Conservation (phyloP, 2,888 invertebrate genomes). For the Mimachlamys varia region DNA sequence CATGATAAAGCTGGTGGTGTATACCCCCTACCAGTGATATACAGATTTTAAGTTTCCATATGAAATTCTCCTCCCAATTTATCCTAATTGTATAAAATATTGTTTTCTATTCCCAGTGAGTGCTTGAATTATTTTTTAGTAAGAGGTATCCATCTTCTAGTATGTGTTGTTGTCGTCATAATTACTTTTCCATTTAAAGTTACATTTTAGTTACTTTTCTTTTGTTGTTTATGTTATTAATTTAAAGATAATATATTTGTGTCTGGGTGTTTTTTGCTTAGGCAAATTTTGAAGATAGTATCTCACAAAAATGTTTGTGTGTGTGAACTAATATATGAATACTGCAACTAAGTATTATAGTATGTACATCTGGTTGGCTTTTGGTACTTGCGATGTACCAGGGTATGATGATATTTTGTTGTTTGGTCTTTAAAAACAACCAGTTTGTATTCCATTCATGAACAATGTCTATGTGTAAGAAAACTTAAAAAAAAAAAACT, state of each 20-base stretch:
- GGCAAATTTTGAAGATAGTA: conserved; percentile 31
- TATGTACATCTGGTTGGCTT: conserved; percentile 27
- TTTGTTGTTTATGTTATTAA: conserved; percentile 36
- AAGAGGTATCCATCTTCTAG: conserved; percentile 36
- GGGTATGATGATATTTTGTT: neutral
- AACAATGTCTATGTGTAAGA: neutral
- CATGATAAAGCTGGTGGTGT: conserved; percentile 32
- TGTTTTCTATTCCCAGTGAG: conserved; percentile 28
- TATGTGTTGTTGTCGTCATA: conserved; percentile 28
- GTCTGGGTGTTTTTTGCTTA: conserved; percentile 35
- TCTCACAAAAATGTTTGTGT: conserved; percentile 28
- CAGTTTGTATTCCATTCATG: neutral
- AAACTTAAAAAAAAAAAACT: neutral
- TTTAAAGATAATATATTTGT: conserved; percentile 34
- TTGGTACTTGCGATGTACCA: neutral
- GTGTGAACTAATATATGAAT: conserved; percentile 28
- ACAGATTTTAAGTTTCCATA: conserved; percentile 34
- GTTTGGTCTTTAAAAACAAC: neutral
- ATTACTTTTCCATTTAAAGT: conserved; percentile 16
- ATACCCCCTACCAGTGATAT: conserved; percentile 32
- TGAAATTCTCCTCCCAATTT: conserved; percentile 28
- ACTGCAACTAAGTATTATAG: conserved; percentile 1
- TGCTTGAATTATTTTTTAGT: conserved; percentile 33
- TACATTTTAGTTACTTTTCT: conserved; percentile 15
- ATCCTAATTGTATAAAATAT: conserved; percentile 37